These are phyloP conservation scores for Heterodera schachtii DNA, from an alignment of 1,140 invertebrate species.

Conservation along the genomic window DNA sequence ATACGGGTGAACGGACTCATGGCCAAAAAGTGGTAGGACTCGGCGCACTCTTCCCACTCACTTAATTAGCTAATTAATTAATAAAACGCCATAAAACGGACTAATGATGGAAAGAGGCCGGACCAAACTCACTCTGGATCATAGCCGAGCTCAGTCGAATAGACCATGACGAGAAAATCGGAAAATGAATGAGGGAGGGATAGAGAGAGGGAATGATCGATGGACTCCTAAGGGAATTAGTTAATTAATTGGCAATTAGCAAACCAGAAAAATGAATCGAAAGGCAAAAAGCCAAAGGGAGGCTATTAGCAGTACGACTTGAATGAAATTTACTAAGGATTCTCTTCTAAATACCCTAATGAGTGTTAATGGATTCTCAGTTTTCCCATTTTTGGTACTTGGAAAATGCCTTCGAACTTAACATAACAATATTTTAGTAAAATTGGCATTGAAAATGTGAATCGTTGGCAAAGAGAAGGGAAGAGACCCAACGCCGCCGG, in stretches of 20 bases:
- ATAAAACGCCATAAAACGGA: too few species aligned
- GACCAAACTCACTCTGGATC: slow-evolving; percentile 55
- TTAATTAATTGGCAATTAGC: neutral
- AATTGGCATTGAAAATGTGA: neutral
- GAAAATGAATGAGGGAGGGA: neutral
- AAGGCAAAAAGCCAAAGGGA: too few species aligned
- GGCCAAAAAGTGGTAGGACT: slow-evolving; percentile 51
- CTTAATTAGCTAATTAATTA: slow-evolving; percentile 6
- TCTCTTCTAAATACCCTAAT: too few species aligned
- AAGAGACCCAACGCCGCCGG: neutral
- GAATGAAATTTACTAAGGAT: too few species aligned
- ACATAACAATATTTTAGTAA: too few species aligned
- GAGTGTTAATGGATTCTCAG: too few species aligned
- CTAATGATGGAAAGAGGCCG: neutral
- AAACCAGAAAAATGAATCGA: neutral
- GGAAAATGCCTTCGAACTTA: too few species aligned
- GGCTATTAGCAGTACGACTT: too few species aligned
- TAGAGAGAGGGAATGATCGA: neutral
- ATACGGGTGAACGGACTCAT: slow-evolving; percentile 38
- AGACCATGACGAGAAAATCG: slow-evolving; percentile 48
- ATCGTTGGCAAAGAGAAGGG: too few species aligned
- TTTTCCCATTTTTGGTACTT: too few species aligned
- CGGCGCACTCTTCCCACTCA: slow-evolving; percentile 57
- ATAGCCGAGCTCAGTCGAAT: slow-evolving; percentile 56
- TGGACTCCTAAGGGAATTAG: neutral